These are phyloP conservation scores for Holacanthus passer DNA, from an alignment of 2,113 vertebrate genomes.

Conservation along the genomic window DNA sequence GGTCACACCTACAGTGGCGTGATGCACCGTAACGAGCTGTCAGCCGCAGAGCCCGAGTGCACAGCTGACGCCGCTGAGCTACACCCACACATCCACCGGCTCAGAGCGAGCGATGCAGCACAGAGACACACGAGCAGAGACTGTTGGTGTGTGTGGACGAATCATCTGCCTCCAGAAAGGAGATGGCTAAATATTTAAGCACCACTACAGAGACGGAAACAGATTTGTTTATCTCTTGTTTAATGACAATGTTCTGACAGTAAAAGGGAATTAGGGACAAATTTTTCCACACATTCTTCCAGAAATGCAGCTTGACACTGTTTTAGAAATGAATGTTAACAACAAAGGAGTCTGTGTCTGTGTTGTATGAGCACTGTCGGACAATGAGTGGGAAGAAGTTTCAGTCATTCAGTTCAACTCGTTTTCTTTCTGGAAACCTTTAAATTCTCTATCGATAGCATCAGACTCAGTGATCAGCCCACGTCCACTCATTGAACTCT, in stretches of 20 bases:
- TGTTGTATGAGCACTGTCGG: background rate
- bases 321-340: background rate
- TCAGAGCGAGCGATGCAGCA: slow-evolving; percentile 14
- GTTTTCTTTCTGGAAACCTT: background rate
- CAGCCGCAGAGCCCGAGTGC: slow-evolving; percentile 34
- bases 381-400: background rate
- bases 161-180: background rate
- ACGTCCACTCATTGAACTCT: no score
- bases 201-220: slow-evolving; percentile 39
- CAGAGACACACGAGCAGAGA: background rate
- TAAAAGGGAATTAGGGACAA: background rate
- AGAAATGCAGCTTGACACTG: background rate
- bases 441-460: background rate
- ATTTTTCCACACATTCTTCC: background rate
- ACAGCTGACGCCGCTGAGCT: slow-evolving; percentile 31
- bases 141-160: background rate
- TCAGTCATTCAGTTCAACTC: background rate
- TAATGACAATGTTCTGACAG: background rate
- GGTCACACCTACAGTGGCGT: slow-evolving; percentile 52
- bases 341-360: background rate
- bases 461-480: background rate
- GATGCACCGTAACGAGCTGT: slow-evolving; percentile 62
- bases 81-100: slow-evolving; percentile 22
- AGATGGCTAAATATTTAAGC: slow-evolving; percentile 31
- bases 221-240: background rate